Evolutionary conservation across 30 jellyfish, hydroid and myxozoan genomes (phyloP), one percentile per base, ranked within the genome.

Genomic region (Rhopilema esculentum): DNA sequence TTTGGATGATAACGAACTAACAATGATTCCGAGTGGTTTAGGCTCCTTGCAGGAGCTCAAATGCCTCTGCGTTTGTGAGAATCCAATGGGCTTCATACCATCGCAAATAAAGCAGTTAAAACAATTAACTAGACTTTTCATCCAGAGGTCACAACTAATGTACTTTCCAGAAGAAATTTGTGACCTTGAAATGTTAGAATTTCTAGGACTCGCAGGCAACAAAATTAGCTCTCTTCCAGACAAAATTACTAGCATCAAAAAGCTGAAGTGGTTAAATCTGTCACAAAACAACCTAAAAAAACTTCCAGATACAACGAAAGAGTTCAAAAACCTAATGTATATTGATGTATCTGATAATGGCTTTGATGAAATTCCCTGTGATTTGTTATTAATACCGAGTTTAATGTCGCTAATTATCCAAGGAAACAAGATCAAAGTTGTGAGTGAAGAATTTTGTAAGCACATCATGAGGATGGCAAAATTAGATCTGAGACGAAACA

Each of bases 1-100:
- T 65, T 50, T 95, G 61, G 99, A 95, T 16, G 95, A 95, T 68
- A 95, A 95, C 72, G 48, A 91, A 33, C 66, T 95, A 28, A 33
- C 99, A 1, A 69, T 95, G 93, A 79, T 95, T 27, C 99, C 99
- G 22, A 48, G 88, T 27, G 80, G 97, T 18, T 17, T 95, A 18
- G 85, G 93, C 20, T 64, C 70, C 51, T 71, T 89, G 57, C 32
- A 52, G 18, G 80, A 87, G 30, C 85, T 95, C 57, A 74, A 64
- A 28, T 66, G 91, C 77, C 72, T 95, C 66, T 95, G 97, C 48
- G 27, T 95, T 12, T 83, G 98, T 72, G 88, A 87, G 16, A 95
- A 95, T 76, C 97, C 99, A n/a, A 22, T 95, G 51, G 85, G 94
- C 49, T 89, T 64, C 33, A n/a, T 95, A 4, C 91, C 94, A 16